These are phyloP conservation scores for Eilema griseolum DNA, from an alignment of 2,888 invertebrate species.

Conservation along the genomic window DNA sequence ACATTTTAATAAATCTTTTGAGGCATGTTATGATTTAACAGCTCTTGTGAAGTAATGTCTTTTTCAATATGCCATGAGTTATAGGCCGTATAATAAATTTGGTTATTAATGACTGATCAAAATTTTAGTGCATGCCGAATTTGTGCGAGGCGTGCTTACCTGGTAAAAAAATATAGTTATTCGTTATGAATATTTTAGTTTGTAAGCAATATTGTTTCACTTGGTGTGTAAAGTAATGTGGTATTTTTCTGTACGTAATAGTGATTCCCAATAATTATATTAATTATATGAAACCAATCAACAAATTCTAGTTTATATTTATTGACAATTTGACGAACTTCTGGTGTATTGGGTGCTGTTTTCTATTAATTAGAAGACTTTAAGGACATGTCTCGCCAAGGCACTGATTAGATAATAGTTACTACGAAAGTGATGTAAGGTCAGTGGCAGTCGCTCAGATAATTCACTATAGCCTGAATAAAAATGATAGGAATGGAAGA, in stretches of 20 bases:
- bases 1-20: slow-evolving; percentile 46
- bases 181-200: neutral
- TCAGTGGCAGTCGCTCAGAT: no score
- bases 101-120: slow-evolving; percentile 25
- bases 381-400: no score
- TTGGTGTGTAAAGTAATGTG: no score
- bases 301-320: neutral
- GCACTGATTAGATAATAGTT: no score
- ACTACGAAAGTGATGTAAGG: no score
- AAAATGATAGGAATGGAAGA: no score
- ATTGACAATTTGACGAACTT: no score
- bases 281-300: neutral
- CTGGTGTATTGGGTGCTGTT: no score
- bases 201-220: neutral
- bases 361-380: no score
- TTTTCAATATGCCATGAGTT: slow-evolving; percentile 35
- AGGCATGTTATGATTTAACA: slow-evolving; percentile 42
- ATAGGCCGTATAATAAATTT: slow-evolving; percentile 33
- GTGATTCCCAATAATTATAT: neutral
- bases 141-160: neutral
- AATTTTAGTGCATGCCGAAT: neutral
- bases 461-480: no score
- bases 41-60: slow-evolving; percentile 26
- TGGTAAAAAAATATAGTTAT: neutral
- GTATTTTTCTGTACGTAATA: neutral